Base-by-base conservation (phyloP, 2,888 invertebrate species). In the Tipula lateralis region DNA sequence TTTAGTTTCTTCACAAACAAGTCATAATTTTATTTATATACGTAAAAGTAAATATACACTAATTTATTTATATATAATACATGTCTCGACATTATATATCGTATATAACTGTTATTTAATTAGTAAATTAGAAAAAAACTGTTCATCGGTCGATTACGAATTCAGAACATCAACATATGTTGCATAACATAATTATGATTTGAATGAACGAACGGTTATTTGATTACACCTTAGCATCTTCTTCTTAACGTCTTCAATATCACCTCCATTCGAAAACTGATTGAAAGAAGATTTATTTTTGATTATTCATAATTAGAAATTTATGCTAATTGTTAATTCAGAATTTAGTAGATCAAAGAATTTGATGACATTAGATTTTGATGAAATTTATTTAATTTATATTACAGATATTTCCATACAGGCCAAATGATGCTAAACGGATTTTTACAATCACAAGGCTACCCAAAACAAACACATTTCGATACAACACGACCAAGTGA, bases 401-500 rank as follows among this genome's bases (percentile, higher is more conserved):
- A 13, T 90, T 90, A 83, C 90, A 95, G 95, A 88, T 95, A 95
- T 88, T 89, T 95, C 84, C 89, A 92, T 39, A 94, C 94, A 0
- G 92, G 91, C 0, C 94, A 95, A 86, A 93, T 94, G 87, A 92
- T 96, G 87, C 91, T 94, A 50, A 96, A 96, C 90, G 93, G 93
- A 83, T 94, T 95, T 89, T 90, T 96, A 2, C 94, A 95, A 88
- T 91, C 93, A 24, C 95, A 95, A 89, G 95, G 95, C 84, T 92
- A 94, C 84, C 95, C 96, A 0, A 94, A 95, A 88, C 90, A 91
- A 80, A 93, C 93, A 0, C 92, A 93, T 87, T 93, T 96, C 88
- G 94, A 95, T 88, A 91, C 94, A 44, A 91, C 92, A 1, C 92
- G 92, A 32, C 94, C 96, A 0, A 93, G 93, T 1, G 94, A 95